Evolutionary conservation across 2,113 vertebrate species (phyloP), one percentile per base, ranked within the genome.

Genomic region (Sprattus sprattus): DNA sequence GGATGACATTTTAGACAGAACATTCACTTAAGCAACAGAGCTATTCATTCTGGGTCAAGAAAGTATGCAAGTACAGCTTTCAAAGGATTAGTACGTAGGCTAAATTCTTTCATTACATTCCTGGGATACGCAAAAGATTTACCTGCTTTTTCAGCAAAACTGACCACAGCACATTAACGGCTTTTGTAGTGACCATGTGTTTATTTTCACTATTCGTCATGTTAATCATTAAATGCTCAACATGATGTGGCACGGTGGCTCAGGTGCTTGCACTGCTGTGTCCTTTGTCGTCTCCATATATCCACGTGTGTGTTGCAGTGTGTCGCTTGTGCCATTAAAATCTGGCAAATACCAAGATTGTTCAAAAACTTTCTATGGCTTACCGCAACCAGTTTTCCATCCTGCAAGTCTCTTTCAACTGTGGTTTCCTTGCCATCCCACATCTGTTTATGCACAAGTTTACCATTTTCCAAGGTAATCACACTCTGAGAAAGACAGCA

Each of bases 341-440:
- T n/a, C n/a, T n/a, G n/a, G 18, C 50, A 54, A 54, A 54, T 54
- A 2, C 50, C 50, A 54, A 15, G 50, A 54, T 54, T 54, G 13
- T 15, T 71, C 45, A 84, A 22, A 60, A 45, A 71, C 22, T 22
- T 45, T 28, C 13, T 44, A 67, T 46, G 57, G 60, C 96, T 94
- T 86, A 97, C 96, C 95, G 95, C 91, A 86, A 97, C 93, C 81
- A 97, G 81, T 80, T 96, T 96, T 4, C 94, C 94, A 64, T 94
- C 95, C 47, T 92, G 91, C 86, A 95, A 82, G 90, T 95, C 96
- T 89, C 96, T 95, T 88, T 91, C 96, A 84, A 97, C 94, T 80
- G 92, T 90, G 32, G 96, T 97, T 78, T 95, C 93, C 88, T 97
- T 97, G 60, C 95, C 96, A 0, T 97, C 94, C 97, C 97, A 97